Evolutionary conservation across 2,888 invertebrate species (phyloP).

Genomic region (Agriopis leucophaearia): DNA sequence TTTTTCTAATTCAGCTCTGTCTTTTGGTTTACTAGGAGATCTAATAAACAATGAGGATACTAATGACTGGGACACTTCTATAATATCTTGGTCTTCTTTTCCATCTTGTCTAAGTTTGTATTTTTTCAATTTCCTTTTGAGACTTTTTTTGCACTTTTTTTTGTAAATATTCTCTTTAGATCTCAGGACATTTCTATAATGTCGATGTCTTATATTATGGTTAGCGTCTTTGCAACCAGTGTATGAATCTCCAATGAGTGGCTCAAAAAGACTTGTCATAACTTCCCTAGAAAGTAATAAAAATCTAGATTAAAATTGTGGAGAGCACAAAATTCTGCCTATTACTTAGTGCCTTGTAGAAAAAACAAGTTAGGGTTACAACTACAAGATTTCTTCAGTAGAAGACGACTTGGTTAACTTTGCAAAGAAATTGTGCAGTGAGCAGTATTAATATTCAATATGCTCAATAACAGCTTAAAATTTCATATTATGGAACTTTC

Average conservation of each 20-base stretch:
- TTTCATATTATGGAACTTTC: too few species aligned
- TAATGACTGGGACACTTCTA: slow-evolving; percentile 74
- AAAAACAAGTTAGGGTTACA: neutral
- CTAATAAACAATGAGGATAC: slow-evolving; percentile 67
- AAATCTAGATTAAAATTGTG: neutral
- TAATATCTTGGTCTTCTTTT: slow-evolving; percentile 75
- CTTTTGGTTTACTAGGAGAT: slow-evolving; percentile 59
- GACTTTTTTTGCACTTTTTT: slow-evolving; percentile 63
- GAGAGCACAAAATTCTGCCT: too few species aligned
- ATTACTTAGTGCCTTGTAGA: too few species aligned
- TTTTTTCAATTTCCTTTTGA: slow-evolving; percentile 75
- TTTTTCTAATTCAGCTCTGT: slow-evolving; percentile 41
- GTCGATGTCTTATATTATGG: slow-evolving; percentile 45
- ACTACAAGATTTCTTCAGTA: neutral
- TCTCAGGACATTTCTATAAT: slow-evolving; percentile 55
- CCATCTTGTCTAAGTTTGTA: slow-evolving; percentile 77
- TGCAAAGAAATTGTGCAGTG: neutral
- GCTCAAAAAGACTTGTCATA: slow-evolving; percentile 69
- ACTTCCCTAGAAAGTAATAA: slow-evolving; percentile 65
- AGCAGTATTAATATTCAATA: neutral
- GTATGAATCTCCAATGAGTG: slow-evolving; percentile 47
- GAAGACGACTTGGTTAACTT: too few species aligned
- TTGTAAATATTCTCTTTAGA: slow-evolving; percentile 66
- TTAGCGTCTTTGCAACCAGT: slow-evolving; percentile 38
- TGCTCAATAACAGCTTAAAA: neutral